Base-by-base conservation (phyloP, 2,113 vertebrate genomes). In the Bos javanicus region DNA sequence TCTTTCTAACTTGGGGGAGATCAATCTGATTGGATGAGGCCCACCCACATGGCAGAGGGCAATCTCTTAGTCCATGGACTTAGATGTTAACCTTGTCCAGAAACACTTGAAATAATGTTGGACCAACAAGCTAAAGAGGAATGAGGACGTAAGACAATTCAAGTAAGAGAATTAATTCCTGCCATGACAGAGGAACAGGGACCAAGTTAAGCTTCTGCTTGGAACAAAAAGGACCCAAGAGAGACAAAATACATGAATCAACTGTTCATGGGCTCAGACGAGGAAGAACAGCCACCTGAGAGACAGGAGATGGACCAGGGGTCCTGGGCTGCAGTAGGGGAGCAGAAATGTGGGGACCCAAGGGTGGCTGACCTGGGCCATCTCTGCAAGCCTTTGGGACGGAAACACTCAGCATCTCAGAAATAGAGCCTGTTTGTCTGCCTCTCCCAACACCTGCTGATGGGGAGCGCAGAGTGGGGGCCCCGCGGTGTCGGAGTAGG, bases 61-160 rank as follows among this genome's bases (percentile, higher is more conserved):
- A 0, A 0, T 14, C 64, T n/a, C 50, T 64, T 15, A 4, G 48
- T 17, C 4, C 26, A 15, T 12, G 0, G 7, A 2, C 12, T 12
- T n/a, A 2, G 28, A 13, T 11, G 26, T 76, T 30, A 13, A 2
- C n/a, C 25, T 43, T 11, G 1, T 39, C 84, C 6, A 33, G 60
- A 88, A 30, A 56, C 2, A 48, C 46, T 7, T 60, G 46, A 84
- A 60, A 19, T 19, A 8, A 11, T 6, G 43, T 4, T 3, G 46
- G 60, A 17, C 56, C n/a, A 25, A 15, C 33, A 23, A 26, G 16
- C 48, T n/a, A 25, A 76, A 43, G 12, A 43, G 25, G 28, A 64
- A n/a, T 11, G 57, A 76, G 10, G n/a, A 21, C 4, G 19, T 2
- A 9, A 19, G 64, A 46, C 16, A 15, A 15, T 7, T 28, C 3